phyloP scores from a whole-genome alignment of 2,113 vertebrate species.

The Canis aureus region DNA sequence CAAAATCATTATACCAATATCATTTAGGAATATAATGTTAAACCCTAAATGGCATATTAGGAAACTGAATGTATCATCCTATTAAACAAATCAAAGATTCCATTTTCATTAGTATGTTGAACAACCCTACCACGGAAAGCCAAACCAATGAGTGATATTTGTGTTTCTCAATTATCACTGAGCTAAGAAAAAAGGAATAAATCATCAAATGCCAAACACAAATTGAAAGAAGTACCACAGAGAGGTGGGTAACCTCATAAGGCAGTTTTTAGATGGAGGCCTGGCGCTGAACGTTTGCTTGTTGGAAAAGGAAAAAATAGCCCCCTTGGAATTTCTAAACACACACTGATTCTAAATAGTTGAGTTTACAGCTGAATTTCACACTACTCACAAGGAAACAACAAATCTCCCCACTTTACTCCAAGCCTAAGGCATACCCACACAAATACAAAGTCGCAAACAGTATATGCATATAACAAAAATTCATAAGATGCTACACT shows the following conservation, averaged over 20 bases:
- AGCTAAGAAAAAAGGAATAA: not conserved
- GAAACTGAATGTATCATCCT: not conserved
- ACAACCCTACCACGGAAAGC: not conserved
- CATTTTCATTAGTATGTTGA: not conserved
- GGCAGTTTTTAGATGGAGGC: not conserved
- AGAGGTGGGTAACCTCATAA: not conserved
- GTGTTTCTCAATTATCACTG: not conserved
- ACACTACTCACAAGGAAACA: not conserved
- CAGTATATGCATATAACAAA: not conserved
- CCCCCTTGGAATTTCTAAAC: not conserved
- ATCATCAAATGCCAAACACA: not conserved
- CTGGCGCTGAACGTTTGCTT: not conserved
- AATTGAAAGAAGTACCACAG: not conserved
- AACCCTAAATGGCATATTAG: not conserved
- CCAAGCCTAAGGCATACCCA: conserved; percentile 1
- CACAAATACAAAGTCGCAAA: not conserved
- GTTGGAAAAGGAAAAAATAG: not conserved
- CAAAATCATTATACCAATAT: not conserved
- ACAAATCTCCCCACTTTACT: not conserved
- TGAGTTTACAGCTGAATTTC: not conserved
- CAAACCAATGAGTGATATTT: not conserved
- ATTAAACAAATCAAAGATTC: conserved; percentile 1
- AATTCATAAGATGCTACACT: not conserved
- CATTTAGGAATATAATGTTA: not conserved
- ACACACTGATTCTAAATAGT: not conserved